Percentiles rank a stretch among this genome's conserved stretches.
Conservation (phyloP, 2,888 invertebrate genomes). For the Anaspis maculata region DNA sequence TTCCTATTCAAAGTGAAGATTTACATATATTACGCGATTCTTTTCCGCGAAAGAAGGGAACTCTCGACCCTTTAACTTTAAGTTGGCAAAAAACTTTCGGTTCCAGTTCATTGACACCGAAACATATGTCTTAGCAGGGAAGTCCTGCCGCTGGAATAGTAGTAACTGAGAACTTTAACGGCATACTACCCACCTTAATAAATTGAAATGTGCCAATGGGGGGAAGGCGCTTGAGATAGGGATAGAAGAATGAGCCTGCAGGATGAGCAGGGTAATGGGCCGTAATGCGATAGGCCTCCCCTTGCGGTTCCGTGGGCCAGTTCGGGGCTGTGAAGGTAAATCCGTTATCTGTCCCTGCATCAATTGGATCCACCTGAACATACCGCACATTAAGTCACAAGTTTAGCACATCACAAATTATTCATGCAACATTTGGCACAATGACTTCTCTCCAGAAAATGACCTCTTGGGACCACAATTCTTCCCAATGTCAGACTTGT, state of each 20-base stretch:
- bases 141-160: no score
- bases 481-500: no score
- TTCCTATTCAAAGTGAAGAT: no score
- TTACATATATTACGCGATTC: no score
- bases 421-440: no score
- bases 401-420: conserved; percentile 3
- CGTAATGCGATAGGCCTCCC: conserved; percentile 81
- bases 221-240: conserved; percentile 76
- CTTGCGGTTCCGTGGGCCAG: conserved; percentile 88
- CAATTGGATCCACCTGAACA: conserved; percentile 84
- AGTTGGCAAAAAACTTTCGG: background rate
- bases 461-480: no score
- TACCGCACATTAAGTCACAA: conserved; percentile 12
- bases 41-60: no score
- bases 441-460: no score
- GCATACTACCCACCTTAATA: conserved; percentile 61
- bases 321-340: conserved; percentile 95
- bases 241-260: conserved; percentile 91
- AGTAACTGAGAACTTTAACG: no score
- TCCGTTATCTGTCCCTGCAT: conserved; percentile 91
- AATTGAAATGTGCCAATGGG: conserved; percentile 87
- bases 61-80: no score
- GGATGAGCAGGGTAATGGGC: conserved; percentile 84
- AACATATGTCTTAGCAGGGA: no score
- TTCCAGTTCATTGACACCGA: no score